Percentiles rank a stretch among this genome's conserved stretches.
These are phyloP conservation scores for Copsychus sechellarum DNA, from an alignment of 2,113 vertebrate species.

Conservation along the genomic window DNA sequence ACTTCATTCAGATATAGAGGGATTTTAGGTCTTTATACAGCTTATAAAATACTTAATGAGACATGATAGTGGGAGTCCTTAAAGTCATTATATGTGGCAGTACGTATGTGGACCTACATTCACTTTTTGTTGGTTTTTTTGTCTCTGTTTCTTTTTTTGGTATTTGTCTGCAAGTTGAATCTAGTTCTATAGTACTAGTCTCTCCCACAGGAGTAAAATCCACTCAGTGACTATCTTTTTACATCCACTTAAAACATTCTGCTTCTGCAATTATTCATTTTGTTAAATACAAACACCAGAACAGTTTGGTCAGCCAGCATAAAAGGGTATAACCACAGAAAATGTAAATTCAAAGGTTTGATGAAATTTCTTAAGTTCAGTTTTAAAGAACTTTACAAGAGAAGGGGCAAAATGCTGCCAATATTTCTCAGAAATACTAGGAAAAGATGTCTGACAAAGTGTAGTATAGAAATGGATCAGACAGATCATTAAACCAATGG, in stretches of 20 bases:
- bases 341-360: background rate
- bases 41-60: background rate
- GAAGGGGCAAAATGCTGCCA: background rate
- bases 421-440: background rate
- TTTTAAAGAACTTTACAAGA: background rate
- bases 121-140: background rate
- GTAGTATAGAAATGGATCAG: background rate
- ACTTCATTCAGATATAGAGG: background rate
- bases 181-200: background rate
- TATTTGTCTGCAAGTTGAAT: background rate
- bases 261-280: background rate
- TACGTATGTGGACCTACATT: background rate
- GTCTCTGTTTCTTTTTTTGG: background rate
- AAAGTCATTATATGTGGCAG: background rate
- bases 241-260: background rate
- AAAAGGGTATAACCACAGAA: background rate
- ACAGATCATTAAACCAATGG: background rate
- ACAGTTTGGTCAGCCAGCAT: background rate
- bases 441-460: background rate
- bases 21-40: background rate
- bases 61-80: background rate
- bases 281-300: background rate
- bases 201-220: background rate
- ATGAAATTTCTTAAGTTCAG: background rate
- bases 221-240: background rate